Base-by-base conservation (phyloP, 2,888 invertebrate species). In the Crematogaster levior region DNA sequence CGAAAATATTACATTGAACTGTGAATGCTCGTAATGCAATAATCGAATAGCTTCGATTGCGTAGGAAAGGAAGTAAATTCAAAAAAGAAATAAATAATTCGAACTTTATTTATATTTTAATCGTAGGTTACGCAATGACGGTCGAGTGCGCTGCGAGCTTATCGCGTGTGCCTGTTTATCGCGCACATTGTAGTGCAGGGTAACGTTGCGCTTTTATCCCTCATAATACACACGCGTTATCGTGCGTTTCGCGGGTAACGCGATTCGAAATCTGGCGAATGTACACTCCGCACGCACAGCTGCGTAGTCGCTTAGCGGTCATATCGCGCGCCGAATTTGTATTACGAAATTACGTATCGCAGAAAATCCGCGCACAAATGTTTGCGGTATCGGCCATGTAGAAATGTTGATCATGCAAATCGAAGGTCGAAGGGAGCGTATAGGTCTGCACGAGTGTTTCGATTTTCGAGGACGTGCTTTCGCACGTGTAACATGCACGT, bases 291-390 rank as follows among this genome's bases (percentile, higher is more conserved):
- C 56, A 53, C 66, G 77, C 77, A 68, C 56, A 75, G 51, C 51
- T 37, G 75, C 48, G 18, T 12, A 21, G 53, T 34, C 51, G 24
- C 18, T 34, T n/a, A 43, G 60, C 63, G 24, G 24, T 12, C 27
- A 37, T 75, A 75, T 53, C 65, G 34, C 56, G n/a, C 56, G 51
- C 12, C 56, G 56, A 56, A 79, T 79, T 79, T 79, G 43, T 79
- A 79, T 79, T 79, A 34, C 77, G 77, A 79, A 79, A 79, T 79
- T 79, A 79, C 56, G 34, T 51, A 51, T 79, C 34, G 68, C 12
- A 48, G 60, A 74, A 74, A 74, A 74, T 18, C n/a, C 48, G n/a
- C 12, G 30, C 56, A 24, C 30, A 79, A 77, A 79, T 79, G 56
- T 79, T 79, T 79, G 77, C 34, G 68, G 43, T 77, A 77, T 77